Conservation (phyloP, 2,797 vertebrate genomes). For the Natrix natrix region DNA sequence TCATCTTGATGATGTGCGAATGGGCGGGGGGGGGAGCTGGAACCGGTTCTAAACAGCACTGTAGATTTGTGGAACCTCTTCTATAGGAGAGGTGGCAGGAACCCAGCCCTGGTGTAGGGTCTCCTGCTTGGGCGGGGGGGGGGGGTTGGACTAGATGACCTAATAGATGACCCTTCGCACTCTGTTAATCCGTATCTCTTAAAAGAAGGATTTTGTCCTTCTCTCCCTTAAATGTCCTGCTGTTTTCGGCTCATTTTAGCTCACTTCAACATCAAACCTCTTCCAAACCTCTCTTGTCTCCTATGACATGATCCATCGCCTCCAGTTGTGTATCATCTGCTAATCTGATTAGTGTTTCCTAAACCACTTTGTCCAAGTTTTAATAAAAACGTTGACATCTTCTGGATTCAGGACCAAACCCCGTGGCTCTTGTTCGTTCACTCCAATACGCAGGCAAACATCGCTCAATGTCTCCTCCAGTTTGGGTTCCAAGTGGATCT, state of each 20-base stretch:
- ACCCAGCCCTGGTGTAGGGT: too few species aligned
- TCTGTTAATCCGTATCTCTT: too few species aligned
- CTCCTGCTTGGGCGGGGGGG: too few species aligned
- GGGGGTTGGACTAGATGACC: too few species aligned
- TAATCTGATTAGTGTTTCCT: neutral
- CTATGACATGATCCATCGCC: neutral
- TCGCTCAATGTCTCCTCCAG: neutral
- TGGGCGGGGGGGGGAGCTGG: too few species aligned
- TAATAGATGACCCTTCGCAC: too few species aligned
- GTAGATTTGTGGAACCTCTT: too few species aligned
- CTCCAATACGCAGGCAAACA: neutral
- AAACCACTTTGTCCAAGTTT: neutral
- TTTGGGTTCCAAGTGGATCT: neutral
- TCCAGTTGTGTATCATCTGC: neutral
- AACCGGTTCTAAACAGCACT: too few species aligned
- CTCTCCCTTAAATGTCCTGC: neutral
- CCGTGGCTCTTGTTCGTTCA: neutral
- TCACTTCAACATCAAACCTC: neutral
- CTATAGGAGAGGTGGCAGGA: too few species aligned
- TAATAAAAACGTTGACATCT: neutral
- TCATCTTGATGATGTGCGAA: too few species aligned
- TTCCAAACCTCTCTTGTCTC: neutral
- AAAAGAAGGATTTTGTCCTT: neutral
- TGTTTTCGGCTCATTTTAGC: neutral
- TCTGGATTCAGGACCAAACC: neutral